Evolutionary conservation across 1,140 invertebrate genomes (phyloP), one percentile per base, ranked within the genome.

Genomic region (Drosophila navojoa): DNA sequence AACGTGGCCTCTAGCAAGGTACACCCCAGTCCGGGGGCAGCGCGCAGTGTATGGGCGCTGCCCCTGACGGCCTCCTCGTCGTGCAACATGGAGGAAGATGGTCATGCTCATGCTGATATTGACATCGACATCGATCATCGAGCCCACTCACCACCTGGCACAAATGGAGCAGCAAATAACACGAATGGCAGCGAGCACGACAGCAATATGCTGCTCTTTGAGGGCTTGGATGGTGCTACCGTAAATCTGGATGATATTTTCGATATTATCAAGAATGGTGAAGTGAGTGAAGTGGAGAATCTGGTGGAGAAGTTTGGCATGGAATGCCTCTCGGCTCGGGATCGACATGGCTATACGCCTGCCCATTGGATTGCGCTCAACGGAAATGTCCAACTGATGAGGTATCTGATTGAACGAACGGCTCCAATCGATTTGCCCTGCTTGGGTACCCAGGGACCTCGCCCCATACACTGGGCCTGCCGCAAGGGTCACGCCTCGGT

Each of bases 391-490:
- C 95, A 96, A 91, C 94, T 97, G 47, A 96, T 96, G 95, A 93
- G 96, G 10, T 97, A 96, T 81, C 94, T 98, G 49, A 95, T 98
- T 11, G 97, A 97, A 82, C 93, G 95, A 62, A 95, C 95, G 58
- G 96, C 96, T 13, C 96, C 96, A 2, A 94, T 98, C 6, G 96
- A 98, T 92, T 93, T 98, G 47, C 95, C 97, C 1, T 98, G 97
- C 84, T 93, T 97, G 53, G 97, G 97, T 44, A 97, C 96, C 2
- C 95, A 98, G 92, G 97, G 97, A 3, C 97, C 97, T 0, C 93
- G 96, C 44, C 97, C 97, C 1, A 97, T 98, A 68, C 97, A 98
- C 90, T 98, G 97, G 97, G 97, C 97, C 2, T 98, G 97, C 91
- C 93, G 93, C 70, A 95, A 94, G 93, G 97, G 97, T 1, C 97